Conservation (phyloP, 2,113 vertebrate species). For the Semnornis frantzii region DNA sequence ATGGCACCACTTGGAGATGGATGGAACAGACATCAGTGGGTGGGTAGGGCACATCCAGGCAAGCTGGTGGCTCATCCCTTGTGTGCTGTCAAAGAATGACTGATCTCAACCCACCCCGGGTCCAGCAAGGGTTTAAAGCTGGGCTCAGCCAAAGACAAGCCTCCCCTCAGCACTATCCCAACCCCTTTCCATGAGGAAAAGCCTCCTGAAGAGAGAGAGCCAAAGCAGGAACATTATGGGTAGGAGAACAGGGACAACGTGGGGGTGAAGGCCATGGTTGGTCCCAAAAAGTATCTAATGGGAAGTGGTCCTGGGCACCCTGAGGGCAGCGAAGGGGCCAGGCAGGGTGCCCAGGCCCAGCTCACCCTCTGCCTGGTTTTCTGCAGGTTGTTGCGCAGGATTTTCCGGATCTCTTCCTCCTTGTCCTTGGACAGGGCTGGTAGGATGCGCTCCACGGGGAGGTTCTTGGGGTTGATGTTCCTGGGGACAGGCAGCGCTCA, state of each 20-base stretch:
- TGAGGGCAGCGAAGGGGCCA: background rate
- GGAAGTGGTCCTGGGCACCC: background rate
- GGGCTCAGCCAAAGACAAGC: background rate
- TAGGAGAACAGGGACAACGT: background rate
- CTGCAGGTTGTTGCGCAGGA: slow-evolving; percentile 93
- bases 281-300: background rate
- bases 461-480: slow-evolving; percentile 90
- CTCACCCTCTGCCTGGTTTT: slow-evolving; percentile 94
- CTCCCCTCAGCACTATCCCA: background rate
- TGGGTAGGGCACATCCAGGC: background rate
- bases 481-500: slow-evolving; percentile 60
- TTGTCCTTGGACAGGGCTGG: slow-evolving; percentile 89
- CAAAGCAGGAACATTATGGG: background rate
- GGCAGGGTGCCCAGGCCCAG: fast-evolving
- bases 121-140: background rate
- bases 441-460: slow-evolving; percentile 79
- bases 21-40: background rate
- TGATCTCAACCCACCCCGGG: background rate
- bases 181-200: background rate
- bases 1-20: background rate
- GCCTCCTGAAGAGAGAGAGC: background rate
- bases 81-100: background rate
- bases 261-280: background rate
- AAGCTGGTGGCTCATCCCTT: background rate
- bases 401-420: slow-evolving; percentile 97